Evolutionary conservation across 2,888 invertebrate species (phyloP), one percentile per base, ranked within the genome.

Genomic region (Sepioteuthis lessoniana): DNA sequence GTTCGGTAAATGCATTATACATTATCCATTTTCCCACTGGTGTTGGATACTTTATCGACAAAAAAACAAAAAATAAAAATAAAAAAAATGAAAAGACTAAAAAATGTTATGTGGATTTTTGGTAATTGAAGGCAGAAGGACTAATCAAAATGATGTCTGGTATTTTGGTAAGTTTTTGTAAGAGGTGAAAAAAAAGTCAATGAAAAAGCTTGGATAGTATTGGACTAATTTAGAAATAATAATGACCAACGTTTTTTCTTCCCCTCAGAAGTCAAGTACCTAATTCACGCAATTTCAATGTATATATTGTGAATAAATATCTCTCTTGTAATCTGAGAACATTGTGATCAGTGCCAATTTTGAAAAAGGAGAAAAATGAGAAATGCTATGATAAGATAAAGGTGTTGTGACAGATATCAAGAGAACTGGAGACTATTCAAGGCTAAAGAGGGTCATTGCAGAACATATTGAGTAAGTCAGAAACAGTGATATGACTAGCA

Each of bases 251-350:
- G 25, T 76, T 76, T 31, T 76, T 8, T n/a, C 76, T 76, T 76
- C 2, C n/a, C 76, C 1, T n/a, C n/a, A n/a, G n/a, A 0, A n/a
- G 16, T 31, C n/a, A n/a, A 76, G 16, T 13, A 10, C 76, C 76
- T 76, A 76, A 76, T 76, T 76, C 16, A 76, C 76, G n/a, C 76
- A 76, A 76, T 76, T 76, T 76, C 76, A 76, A 76, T 76, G 76
- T n/a, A 76, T 76, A 35, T 35, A 76, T 76, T 76, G 76, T 76
- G 76, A 76, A 76, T 76, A 76, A n/a, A 76, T n/a, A n/a, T 76
- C 76, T 76, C 76, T 76, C 76, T 76, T 76, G 76, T 76, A 76
- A 76, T 76, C 76, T 76, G 16, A 10, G n/a, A 35, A 76, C n/a
- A 19, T 76, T n/a, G 16, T 76, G 76, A 76, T 76, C 76, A 76